These are phyloP conservation scores for Tyrophagus putrescentiae DNA, from an alignment of 1,140 invertebrate species.

Conservation along the genomic window DNA sequence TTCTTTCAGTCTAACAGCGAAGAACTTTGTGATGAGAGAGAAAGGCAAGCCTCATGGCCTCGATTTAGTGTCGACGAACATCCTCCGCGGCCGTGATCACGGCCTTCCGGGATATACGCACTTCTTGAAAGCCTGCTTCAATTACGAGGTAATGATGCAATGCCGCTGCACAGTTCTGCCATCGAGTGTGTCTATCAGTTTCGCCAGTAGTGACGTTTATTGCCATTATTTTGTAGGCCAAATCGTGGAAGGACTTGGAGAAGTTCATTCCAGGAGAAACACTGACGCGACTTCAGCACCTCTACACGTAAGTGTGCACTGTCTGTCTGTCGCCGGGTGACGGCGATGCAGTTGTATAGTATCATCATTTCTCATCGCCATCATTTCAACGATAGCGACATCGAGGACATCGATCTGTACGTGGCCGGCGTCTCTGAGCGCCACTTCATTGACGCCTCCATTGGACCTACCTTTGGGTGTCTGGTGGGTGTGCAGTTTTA, in stretches of 20 bases:
- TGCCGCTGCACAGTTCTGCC: neutral
- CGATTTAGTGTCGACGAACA: slow-evolving; percentile 28
- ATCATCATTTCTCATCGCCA: neutral
- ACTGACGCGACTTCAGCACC: neutral
- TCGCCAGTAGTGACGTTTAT: neutral
- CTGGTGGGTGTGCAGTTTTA: slow-evolving; percentile 37
- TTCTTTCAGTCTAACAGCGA: slow-evolving; percentile 40
- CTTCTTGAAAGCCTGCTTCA: slow-evolving; percentile 56
- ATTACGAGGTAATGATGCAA: slow-evolving; percentile 36
- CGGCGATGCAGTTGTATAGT: neutral
- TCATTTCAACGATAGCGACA: slow-evolving; percentile 20
- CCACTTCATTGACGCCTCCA: slow-evolving; percentile 32
- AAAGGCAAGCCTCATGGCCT: slow-evolving; percentile 26
- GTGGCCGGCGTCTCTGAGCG: slow-evolving; percentile 28
- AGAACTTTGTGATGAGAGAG: slow-evolving; percentile 49
- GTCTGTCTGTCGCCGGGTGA: neutral
- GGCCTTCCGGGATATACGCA: slow-evolving; percentile 40
- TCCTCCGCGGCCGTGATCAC: slow-evolving; percentile 41
- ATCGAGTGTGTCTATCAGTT: neutral
- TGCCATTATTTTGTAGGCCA: slow-evolving; percentile 26
- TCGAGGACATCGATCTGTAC: slow-evolving; percentile 18
- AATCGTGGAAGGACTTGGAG: slow-evolving; percentile 37
- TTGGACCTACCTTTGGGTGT: slow-evolving; percentile 36
- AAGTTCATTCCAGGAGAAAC: slow-evolving; percentile 24
- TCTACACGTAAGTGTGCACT: slow-evolving; percentile 38